Evolutionary conservation across 1,140 invertebrate genomes (phyloP).

Genomic region (Brachionus manjavacas): DNA sequence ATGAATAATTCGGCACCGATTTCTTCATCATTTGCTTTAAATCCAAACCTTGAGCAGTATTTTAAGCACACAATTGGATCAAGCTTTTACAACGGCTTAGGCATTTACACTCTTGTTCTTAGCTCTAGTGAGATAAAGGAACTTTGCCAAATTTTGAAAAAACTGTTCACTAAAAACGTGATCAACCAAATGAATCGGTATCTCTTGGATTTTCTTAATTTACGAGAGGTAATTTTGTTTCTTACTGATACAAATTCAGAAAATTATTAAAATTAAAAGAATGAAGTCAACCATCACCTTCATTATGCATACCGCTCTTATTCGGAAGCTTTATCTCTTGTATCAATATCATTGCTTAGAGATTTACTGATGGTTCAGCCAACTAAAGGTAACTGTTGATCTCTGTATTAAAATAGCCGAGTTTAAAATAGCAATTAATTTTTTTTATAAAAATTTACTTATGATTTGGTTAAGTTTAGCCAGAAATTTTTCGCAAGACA

Average conservation of each 20-base stretch:
- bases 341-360: slow-evolving; percentile 80
- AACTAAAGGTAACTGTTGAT: slow-evolving; percentile 58
- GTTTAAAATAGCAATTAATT: too few relatives aligned
- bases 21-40: background rate
- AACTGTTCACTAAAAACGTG: slow-evolving; percentile 20
- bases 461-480: too few relatives aligned
- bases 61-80: slow-evolving; percentile 28
- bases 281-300: background rate
- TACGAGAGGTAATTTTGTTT: background rate
- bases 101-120: background rate
- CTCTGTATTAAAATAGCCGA: too few relatives aligned
- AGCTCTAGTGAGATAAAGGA: slow-evolving; percentile 4
- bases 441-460: too few relatives aligned
- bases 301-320: slow-evolving; percentile 79
- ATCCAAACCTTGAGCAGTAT: slow-evolving; percentile 24
- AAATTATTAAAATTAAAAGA: background rate
- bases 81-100: slow-evolving; percentile 23
- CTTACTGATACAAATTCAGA: background rate
- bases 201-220: background rate
- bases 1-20: background rate
- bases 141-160: slow-evolving; percentile 11
- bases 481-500: too few relatives aligned
- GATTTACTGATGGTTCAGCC: slow-evolving; percentile 80
- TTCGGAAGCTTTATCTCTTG: slow-evolving; percentile 86
- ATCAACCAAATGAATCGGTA: slow-evolving; percentile 30